Base-by-base conservation (phyloP, 2,797 vertebrate species). In the Danio tinwini region DNA sequence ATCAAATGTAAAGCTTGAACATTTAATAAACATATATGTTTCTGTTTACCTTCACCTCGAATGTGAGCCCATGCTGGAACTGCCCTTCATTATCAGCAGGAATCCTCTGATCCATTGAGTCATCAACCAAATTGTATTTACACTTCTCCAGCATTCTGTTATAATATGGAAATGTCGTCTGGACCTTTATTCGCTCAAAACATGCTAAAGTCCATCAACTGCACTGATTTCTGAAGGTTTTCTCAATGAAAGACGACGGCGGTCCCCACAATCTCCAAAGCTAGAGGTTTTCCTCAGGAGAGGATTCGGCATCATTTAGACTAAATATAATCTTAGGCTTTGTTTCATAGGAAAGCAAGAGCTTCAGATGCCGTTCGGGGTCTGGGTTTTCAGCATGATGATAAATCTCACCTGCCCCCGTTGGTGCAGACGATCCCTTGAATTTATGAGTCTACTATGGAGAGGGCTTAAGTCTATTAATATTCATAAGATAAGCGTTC, bases 41-140 rank as follows among this genome's bases (percentile, higher is more conserved):
- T 17, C 14, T 39, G 62, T 93, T 87, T 92, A 98, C 97, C 97
- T 99, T 99, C 85, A 97, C 97, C 89, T 98, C 96, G 90, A 99
- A 99, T 89, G 92, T 93, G 87, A 98, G 95, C 85, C 97, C 97
- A 89, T 97, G 95, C 88, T 97, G 95, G 83, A 98, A 98, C 83
- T 96, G 96, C 90, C 97, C 97, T 84, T 98, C 97, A 92, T 96
- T 97, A 92, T 98, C 96, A 92, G 97, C 91, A 29, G 96, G 97
- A 91, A 96, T 93, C 90, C 96, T 95, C 88, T 96, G 90, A 86
- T 98, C 97, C 86, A 96, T 95, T 85, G 93, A 91, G 83, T 98
- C 96, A 81, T 99, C 97, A 87, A 98, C 97, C 88, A 97, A 90
- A 93, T 96, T 98, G 90, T 99, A 99, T 90, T 97, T 96, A 88